Evolutionary conservation across 2,113 vertebrate genomes (phyloP), one percentile per base, ranked within the genome.

Genomic region (Bubo blakistoni): DNA sequence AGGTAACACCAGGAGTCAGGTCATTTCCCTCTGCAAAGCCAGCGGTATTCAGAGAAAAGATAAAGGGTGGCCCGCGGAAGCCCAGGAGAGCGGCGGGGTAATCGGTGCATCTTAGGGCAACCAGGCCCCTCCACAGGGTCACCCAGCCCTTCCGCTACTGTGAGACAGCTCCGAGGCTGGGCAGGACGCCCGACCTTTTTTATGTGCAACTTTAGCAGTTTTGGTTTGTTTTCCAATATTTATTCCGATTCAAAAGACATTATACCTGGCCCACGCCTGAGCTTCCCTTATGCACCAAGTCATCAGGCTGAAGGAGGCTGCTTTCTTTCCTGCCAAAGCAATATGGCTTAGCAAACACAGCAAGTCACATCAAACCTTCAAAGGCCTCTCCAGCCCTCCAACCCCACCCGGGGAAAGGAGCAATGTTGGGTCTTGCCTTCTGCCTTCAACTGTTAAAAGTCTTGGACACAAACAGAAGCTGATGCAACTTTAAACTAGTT

Each of bases 111-210:
- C 73, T 81, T 40, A 38, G 51, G 40, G 8, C 36, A 71, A 10
- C 38, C 24, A 58, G 62, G 66, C 40, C 51, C 34, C 42, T 44
- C 42, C 54, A 5, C 0, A 2, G 32, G 25, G 29, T 47, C 76
- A 78, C 49, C 24, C 78, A 55, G 49, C 52, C 78, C 69, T 67
- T 51, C 82, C 0, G 0, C 82, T 59, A 51, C 51, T 3, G 1
- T 0, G 4, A 85, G 49, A 36, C 62, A 91, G 46, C 49, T 42
- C 47, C 0, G 0, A 63, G 58, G 1, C 88, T 6, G 29, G 46
- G 61, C 67, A 85, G 2, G 1, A 65, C 0, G 0, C 81, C 57
- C 0, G 1, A 27, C 26, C 49, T 42, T 71, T 61, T 36, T n/a
- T 24, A 66, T 1, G 6, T 52, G 67, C 27, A 77, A n/a, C 44